Conservation (phyloP, 2,797 vertebrate genomes). For the Poecile montanus region DNA sequence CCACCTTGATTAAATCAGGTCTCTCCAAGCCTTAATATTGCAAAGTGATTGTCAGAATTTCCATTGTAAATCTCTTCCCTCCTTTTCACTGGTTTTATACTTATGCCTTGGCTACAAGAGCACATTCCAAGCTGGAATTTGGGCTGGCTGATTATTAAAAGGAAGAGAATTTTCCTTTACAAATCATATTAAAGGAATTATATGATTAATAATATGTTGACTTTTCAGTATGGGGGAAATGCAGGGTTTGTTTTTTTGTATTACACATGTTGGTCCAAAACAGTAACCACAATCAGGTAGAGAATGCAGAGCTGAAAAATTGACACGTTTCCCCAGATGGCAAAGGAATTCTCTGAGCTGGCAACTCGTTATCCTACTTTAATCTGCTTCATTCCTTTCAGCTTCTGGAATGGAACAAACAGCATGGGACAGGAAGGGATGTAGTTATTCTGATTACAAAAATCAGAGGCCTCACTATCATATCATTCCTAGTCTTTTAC, state of each 20-base stretch:
- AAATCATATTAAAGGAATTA: neutral
- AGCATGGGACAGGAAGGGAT: neutral
- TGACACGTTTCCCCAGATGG: neutral
- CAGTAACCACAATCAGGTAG: conserved; percentile 9
- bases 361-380: neutral
- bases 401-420: conserved; percentile 24
- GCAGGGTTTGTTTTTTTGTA: neutral
- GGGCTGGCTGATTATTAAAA: conserved; percentile 22
- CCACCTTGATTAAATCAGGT: conserved; percentile 74
- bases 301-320: conserved; percentile 31
- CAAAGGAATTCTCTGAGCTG: neutral
- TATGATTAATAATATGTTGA: neutral
- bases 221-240: neutral
- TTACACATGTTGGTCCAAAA: neutral
- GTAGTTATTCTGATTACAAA: neutral
- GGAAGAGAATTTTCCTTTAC: conserved; percentile 23
- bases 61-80: conserved; percentile 67
- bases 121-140: conserved; percentile 45
- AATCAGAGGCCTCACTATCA: neutral
- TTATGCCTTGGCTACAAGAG: conserved; percentile 33
- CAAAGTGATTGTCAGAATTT: conserved; percentile 68
- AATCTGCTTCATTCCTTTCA: conserved; percentile 8
- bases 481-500: neutral
- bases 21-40: conserved; percentile 56
- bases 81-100: conserved; percentile 43